Evolutionary conservation across 2,113 vertebrate genomes (phyloP), one percentile per base, ranked within the genome.

Genomic region (Muntiacus muntjak): DNA sequence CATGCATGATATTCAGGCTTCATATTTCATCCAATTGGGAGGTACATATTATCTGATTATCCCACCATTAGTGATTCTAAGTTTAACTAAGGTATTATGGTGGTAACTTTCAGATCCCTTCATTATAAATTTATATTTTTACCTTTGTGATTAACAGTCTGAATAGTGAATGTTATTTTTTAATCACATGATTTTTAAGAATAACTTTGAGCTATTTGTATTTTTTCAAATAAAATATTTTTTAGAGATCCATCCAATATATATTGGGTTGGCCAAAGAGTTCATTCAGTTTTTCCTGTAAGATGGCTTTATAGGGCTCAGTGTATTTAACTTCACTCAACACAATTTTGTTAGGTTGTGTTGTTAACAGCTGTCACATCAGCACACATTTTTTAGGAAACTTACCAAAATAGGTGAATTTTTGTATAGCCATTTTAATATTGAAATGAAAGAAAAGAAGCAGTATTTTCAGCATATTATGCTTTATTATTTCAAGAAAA

Each of bases 111-210:
- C 52, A 91, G 25, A 84, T 87, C 47, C 15, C 7, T 64, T n/a
- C 3, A 13, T 98, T 95, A 52, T 83, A 78, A 86, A 79, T 96
- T 94, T 62, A 25, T 15, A 45, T 40, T 97, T 97, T 91, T 43
- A 33, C 45, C 30, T 84, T 97, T 81, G 43, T 97, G 62, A 84
- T 94, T 94, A 87, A 87, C 36, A 95, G 85, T 30, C 47, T 57
- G 7, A 93, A 96, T 33, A 15, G 12, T 96, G 30, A 93, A 78
- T 94, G 19, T 54, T 83, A 52, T 84, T 95, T 96, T 91, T 45
- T 76, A 60, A 86, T 91, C n/a, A 36, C 90, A 28, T 86, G 28
- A 36, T 96, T 81, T 92, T 89, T 86, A 91, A 95, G 55, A 95
- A 40, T 83, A 74, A 21, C 83, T 94, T 95, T 96, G 55, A 86